Base-by-base conservation (phyloP, 1,140 invertebrate genomes). In the Notospermus geniculatus region DNA sequence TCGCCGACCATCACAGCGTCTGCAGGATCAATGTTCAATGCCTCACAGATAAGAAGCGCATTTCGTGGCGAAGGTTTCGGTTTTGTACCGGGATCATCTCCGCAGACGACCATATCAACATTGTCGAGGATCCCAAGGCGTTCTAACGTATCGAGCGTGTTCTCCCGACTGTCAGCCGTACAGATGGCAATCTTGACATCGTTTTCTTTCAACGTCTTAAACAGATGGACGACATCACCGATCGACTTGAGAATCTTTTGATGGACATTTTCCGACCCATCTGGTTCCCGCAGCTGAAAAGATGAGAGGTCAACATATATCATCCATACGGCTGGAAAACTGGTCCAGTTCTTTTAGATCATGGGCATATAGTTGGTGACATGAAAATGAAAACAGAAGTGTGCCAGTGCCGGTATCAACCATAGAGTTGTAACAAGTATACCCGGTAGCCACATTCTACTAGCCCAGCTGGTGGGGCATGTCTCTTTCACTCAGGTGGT, bases 131-230 rank as follows among this genome's bases (percentile, higher is more conserved):
- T 65, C 17, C 71, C 73, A 7, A 83, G 61, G 25, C 71, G 67
- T 46, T 69, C 61, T 11, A 84, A 60, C 0, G 76, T 71, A 1
- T 70, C 69, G 43, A 76, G 30, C 7, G 82, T 83, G 23, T 77
- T 80, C 41, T 71, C 53, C 9, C 77, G 68, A 56, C 74, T 80
- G 65, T 84, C 83, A 27, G 82, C 73, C 1, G 83, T 84, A 57
- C 83, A 84, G 27, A 84, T 72, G 11, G 83, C 83, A 57, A 84
- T 78, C 68, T 84, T 84, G 1, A 84, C 68, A n/a, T 72, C 70
- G 54, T 82, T 72, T 15, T 66, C 59, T 57, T 76, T 74, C 0
- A 84, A 71, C 39, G 80, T 71, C 53, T 75, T 67, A 67, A 84
- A 84, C 53, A 84, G 59, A 27, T 69, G 73, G 52, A 71, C 69